A percentile compares a stretch with the other conserved stretches of the same genome.
Conservation (phyloP, 2,888 invertebrate species). For the Macrophya annulata region DNA sequence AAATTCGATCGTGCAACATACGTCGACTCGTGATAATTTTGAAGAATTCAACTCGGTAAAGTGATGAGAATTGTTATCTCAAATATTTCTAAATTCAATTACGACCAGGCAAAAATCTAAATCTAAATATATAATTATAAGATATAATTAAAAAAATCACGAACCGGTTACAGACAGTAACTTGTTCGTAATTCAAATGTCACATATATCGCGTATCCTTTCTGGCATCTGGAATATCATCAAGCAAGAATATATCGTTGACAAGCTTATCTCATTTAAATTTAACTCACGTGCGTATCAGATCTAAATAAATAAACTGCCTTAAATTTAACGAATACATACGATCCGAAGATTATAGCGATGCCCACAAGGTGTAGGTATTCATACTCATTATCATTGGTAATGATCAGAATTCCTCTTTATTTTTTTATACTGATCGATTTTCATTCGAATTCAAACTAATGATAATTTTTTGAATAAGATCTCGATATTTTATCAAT, state of each 20-base stretch:
- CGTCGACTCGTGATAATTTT: background rate
- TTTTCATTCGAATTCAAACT: background rate
- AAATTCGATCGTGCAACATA: background rate
- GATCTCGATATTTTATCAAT: background rate
- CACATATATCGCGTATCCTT: background rate
- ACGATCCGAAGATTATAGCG: background rate
- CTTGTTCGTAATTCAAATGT: background rate
- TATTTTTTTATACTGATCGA: background rate
- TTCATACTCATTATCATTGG: background rate
- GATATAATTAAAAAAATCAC: no score
- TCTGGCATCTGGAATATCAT: background rate
- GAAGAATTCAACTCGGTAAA: background rate
- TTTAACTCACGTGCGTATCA: background rate
- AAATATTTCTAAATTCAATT: background rate
- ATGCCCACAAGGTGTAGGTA: no score
- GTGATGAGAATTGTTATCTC: background rate
- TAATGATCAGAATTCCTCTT: background rate
- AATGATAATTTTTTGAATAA: background rate
- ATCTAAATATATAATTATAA: no score
- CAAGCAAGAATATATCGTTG: background rate
- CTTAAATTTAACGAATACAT: background rate
- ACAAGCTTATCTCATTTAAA: background rate
- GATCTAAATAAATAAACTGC: conserved; percentile 3
- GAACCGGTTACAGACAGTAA: background rate
- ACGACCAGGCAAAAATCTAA: no score